Evolutionary conservation across 1,140 invertebrate genomes (phyloP).

Genomic region (Formica exsecta): DNA sequence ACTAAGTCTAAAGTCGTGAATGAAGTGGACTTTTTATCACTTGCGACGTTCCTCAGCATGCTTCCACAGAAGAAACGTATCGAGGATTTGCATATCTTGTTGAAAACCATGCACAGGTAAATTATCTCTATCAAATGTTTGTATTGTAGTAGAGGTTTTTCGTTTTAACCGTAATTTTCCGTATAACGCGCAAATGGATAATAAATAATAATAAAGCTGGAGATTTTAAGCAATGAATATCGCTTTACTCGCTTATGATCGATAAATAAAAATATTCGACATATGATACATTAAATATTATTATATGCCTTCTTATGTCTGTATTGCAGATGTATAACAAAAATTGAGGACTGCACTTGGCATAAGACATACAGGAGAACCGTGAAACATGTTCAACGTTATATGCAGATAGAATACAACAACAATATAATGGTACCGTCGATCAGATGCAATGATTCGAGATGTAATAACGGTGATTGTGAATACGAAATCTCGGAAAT

Average conservation of each 20-base stretch:
- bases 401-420: conserved; percentile 85
- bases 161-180: neutral
- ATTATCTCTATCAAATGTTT: conserved; percentile 31
- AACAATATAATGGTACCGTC: conserved; percentile 83
- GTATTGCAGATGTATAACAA: conserved; percentile 81
- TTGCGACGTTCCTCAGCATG: conserved; percentile 84
- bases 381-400: conserved; percentile 84
- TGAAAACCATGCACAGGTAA: conserved; percentile 85
- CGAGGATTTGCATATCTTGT: conserved; percentile 82
- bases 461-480: conserved; percentile 80
- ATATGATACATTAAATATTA: conserved; percentile 79
- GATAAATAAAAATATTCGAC: conserved; percentile 79
- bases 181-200: conserved; percentile 52
- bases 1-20: conserved; percentile 79
- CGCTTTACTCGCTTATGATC: conserved; percentile 69
- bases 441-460: conserved; percentile 81
- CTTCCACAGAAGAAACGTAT: conserved; percentile 82
- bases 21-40: conserved; percentile 83
- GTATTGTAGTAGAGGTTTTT: conserved; percentile 19
- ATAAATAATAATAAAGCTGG: conserved; percentile 60
- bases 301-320: conserved; percentile 72
- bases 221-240: conserved; percentile 63
- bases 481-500: conserved; percentile 79
- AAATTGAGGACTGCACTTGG: conserved; percentile 84
- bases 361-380: conserved; percentile 85